Conservation (phyloP, 2,113 vertebrate genomes). For the Chunga burmeisteri region DNA sequence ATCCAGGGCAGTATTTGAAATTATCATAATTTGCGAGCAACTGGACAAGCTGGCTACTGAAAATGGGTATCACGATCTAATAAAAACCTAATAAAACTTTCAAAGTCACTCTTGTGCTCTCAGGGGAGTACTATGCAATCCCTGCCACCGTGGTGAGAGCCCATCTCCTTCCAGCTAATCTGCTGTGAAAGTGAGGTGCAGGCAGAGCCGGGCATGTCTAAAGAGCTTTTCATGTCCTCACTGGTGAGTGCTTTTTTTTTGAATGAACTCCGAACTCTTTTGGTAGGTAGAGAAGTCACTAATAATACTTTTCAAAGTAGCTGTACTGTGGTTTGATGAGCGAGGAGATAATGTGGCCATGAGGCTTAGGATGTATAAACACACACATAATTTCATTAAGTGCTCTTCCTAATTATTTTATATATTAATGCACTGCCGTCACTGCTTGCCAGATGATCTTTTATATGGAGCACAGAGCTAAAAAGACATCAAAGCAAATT, state of each 20-base stretch:
- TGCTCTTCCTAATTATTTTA: conserved; percentile 65
- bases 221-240: not conserved
- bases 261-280: not conserved
- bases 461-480: not conserved
- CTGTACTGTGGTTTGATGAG: not conserved
- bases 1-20: not conserved
- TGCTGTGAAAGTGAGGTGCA: not conserved
- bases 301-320: conserved; percentile 1
- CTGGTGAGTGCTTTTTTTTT: not conserved
- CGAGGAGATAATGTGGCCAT: not conserved
- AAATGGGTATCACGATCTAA: not conserved
- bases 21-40: not conserved
- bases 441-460: not conserved
- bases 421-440: conserved; percentile 40
- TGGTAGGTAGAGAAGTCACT: not conserved
- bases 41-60: not conserved
- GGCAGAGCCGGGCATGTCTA: not conserved
- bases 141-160: not conserved
- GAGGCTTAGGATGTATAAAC: not conserved
- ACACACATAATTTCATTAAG: conserved; percentile 23
- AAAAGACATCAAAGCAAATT: not conserved
- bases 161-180: conserved; percentile 12
- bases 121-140: not conserved
- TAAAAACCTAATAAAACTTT: conserved; percentile 42
- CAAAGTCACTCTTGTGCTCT: not conserved